Evolutionary conservation across 2,113 vertebrate genomes (phyloP).

Genomic region (Egretta garzetta): DNA sequence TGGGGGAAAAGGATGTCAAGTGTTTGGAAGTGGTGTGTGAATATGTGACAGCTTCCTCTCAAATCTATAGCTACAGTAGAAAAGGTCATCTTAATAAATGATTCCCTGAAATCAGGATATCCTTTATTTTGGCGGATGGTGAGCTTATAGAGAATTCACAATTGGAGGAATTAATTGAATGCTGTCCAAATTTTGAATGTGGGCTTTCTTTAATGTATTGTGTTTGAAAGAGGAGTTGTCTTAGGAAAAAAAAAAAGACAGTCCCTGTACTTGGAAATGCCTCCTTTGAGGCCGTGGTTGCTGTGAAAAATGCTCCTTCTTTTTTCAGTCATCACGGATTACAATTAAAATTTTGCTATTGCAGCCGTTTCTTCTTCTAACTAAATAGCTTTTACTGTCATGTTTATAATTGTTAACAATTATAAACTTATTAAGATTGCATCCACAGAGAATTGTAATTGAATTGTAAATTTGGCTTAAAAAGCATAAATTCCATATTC

Average conservation of each 20-base stretch:
- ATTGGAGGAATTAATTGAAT: background rate
- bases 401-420: conserved; percentile 38
- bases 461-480: background rate
- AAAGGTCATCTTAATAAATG: background rate
- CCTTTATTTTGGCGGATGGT: background rate
- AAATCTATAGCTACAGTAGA: background rate
- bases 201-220: background rate
- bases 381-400: background rate
- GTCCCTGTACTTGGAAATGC: background rate
- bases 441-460: background rate
- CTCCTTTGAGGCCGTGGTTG: background rate
- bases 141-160: background rate
- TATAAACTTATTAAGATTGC: background rate
- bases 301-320: background rate
- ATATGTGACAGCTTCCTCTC: background rate
- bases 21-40: background rate
- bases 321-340: background rate
- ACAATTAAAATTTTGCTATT: background rate
- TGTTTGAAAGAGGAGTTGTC: background rate
- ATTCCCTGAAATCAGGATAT: background rate
- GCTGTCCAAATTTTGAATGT: background rate
- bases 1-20: background rate
- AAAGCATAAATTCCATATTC: background rate
- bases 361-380: background rate
- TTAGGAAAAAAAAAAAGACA: background rate